Evolutionary conservation across 2,888 invertebrate genomes (phyloP), one percentile per base, ranked within the genome.

Genomic region (Portevinia maculata): DNA sequence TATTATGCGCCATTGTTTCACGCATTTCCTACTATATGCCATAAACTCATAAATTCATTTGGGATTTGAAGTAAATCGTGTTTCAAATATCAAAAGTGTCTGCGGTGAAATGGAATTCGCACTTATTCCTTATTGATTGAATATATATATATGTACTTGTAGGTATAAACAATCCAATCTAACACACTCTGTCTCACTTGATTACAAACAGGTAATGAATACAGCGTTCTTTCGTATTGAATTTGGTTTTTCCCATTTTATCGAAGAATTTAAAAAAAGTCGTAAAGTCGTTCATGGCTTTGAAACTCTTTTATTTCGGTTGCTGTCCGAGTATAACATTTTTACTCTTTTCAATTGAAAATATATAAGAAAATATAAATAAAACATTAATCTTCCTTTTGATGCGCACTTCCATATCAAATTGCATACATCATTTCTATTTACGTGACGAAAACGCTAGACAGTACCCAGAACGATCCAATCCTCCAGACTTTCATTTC

Each of bases 361-460:
- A 67, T 73, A 79, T 73, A 32, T 65, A 79, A 73, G 59, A 79
- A 39, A 46, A 44, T 39, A 67, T 79, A 48, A 67, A 73, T 79
- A 73, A 73, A 73, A 60, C 73, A 79, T 79, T 52, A 79, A 32
- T 53, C 37, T 48, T 52, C 28, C 21, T 67, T 73, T 73, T 79
- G 73, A 73, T 79, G 73, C 21, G 53, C 65, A 64, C 71, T 71
- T 71, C 34, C 57, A 71, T 24, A 71, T 71, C 55, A 59, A 71
- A 78, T 71, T 71, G 57, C 78, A 71, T 64, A 62, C 76, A 44
- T 70, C 62, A 62, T 62, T 48, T 62, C 37, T 28, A 46, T 46
- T 46, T 53, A 65, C 53, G 67, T 24, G 32, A 55, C 37, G 73
- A 44, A 53, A 65, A 41, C 73, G 52, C 32, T 39, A 73, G 60